These are phyloP conservation scores for Caenorhabditis drosophilae DNA, from an alignment of 2,888 invertebrate species.

Conservation along the genomic window DNA sequence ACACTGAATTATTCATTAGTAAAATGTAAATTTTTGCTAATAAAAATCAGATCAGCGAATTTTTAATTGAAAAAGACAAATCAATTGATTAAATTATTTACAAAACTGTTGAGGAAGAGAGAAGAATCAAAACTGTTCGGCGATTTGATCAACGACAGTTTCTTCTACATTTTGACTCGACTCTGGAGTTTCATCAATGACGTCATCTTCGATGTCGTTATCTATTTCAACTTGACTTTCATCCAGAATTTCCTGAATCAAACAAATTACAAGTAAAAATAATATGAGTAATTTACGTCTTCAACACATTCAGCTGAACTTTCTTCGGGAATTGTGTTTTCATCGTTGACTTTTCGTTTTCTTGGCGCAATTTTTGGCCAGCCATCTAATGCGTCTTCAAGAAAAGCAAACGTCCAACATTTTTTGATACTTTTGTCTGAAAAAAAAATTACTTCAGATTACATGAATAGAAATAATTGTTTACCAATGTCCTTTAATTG, in stretches of 20 bases:
- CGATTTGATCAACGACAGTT: conserved; percentile 15
- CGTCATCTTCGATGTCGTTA: conserved; percentile 12
- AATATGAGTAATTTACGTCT: conserved; percentile 7
- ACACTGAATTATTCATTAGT: too few relatives aligned
- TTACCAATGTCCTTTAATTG: conserved; percentile 57
- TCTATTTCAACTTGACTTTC: conserved; percentile 14
- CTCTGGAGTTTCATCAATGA: conserved; percentile 1
- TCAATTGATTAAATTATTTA: too few relatives aligned
- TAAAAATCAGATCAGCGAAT: too few relatives aligned
- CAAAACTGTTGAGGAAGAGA: too few relatives aligned
- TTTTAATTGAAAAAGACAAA: too few relatives aligned
- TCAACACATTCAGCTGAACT: conserved; percentile 1
- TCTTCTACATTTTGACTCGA: background rate
- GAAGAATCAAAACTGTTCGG: conserved; percentile 29
- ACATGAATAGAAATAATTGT: background rate
- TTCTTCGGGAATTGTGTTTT: conserved; percentile 6
- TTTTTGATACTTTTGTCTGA: conserved; percentile 53
- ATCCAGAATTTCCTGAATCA: background rate
- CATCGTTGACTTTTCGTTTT: conserved; percentile 19
- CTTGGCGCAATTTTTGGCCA: conserved; percentile 54
- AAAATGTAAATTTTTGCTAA: too few relatives aligned
- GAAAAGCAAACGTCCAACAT: conserved; percentile 53
- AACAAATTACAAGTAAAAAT: background rate
- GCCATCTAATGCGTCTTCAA: conserved; percentile 59
- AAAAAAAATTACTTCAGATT: conserved; percentile 11